Conservation (phyloP, 2,797 vertebrate genomes). For the Alosa sapidissima region DNA sequence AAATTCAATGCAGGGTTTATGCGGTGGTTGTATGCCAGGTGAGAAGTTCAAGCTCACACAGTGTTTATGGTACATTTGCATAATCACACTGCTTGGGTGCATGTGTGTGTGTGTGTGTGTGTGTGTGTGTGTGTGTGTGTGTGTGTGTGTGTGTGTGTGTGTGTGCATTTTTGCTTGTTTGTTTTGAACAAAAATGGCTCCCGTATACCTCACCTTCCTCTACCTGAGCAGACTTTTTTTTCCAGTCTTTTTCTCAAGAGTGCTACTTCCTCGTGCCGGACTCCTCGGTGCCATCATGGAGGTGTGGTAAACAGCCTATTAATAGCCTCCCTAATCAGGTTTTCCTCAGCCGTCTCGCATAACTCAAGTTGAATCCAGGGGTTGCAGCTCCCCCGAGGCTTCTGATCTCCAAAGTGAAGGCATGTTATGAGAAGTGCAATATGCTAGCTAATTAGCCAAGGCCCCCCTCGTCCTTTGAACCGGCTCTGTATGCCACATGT, state of each 20-base stretch:
- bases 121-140: neutral
- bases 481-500: conserved; percentile 47
- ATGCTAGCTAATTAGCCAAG: conserved; percentile 49
- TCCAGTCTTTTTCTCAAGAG: neutral
- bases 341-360: conserved; percentile 37
- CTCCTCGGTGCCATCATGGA: neutral
- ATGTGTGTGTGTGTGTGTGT: neutral
- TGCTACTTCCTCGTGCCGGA: neutral
- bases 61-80: neutral
- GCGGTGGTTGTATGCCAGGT: neutral
- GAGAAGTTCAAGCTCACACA: neutral
- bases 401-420: conserved; percentile 48
- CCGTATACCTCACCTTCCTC: neutral
- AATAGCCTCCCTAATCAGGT: conserved; percentile 46
- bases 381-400: conserved; percentile 39
- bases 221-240: neutral
- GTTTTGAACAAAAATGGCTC: conserved; percentile 9
- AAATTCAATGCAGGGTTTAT: neutral
- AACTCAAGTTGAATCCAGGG: conserved; percentile 39
- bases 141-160: conserved; percentile 24
- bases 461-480: conserved; percentile 46
- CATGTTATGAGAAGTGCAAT: conserved; percentile 45
- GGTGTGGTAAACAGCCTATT: conserved; percentile 37
- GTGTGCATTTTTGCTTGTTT: conserved; percentile 24
- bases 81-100: neutral